phyloP scores from a whole-genome alignment of 2,888 invertebrate species.

The Agelastica alni region DNA sequence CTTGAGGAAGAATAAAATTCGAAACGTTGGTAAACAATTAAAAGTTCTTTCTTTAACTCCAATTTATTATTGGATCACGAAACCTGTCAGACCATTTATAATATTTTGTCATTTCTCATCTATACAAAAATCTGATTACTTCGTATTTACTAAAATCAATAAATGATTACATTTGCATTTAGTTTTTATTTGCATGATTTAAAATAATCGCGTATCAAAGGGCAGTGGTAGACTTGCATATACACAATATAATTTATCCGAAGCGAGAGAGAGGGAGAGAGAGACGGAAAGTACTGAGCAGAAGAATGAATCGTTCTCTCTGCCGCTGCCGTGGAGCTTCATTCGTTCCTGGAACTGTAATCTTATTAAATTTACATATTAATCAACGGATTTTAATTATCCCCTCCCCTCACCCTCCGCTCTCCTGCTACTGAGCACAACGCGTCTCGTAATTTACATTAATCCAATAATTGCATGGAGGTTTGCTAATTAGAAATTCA shows the following conservation, averaged over 20 bases:
- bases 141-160: too few relatives aligned
- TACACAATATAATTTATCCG: constrained; percentile 2
- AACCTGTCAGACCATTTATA: too few relatives aligned
- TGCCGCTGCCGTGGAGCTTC: constrained; percentile 43
- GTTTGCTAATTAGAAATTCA: constrained; percentile 92
- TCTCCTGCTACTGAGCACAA: constrained; percentile 51
- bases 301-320: constrained; percentile 25
- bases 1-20: too few relatives aligned
- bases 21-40: too few relatives aligned
- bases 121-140: too few relatives aligned
- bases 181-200: too few relatives aligned
- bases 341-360: constrained; percentile 91
- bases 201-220: constrained; percentile 2
- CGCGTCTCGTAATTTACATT: constrained; percentile 72
- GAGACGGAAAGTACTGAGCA: constrained; percentile 1
- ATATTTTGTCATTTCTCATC: too few relatives aligned
- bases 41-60: too few relatives aligned
- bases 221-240: constrained; percentile 16
- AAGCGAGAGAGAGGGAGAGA: constrained; percentile 4
- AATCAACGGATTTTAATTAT: constrained; percentile 98
- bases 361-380: constrained; percentile 98
- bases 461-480: constrained; percentile 93
- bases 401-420: constrained; percentile 63
- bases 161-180: too few relatives aligned
- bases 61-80: too few relatives aligned